Base-by-base conservation (phyloP, 2,888 invertebrate genomes). In the Tenthredo scrophulariae region DNA sequence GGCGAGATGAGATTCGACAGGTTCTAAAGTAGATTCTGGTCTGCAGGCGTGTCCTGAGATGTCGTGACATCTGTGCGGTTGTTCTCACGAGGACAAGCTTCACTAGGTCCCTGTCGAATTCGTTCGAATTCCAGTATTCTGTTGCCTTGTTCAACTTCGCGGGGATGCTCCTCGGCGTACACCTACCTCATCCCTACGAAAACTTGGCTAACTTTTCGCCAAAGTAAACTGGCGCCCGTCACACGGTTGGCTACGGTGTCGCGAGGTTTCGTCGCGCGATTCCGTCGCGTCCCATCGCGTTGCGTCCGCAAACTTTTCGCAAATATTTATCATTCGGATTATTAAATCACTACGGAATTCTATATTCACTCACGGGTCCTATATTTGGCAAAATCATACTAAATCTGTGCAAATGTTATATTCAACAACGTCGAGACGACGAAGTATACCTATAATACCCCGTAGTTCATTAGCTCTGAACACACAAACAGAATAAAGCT, bases 301-400 rank as follows among this genome's bases (percentile, higher is more conserved):
- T 13, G 18, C 62, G 80, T 18, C 9, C 37, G 80, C 62, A 58
- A 80, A 80, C 37, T 80, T 80, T 40, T 62, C 10, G 22, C 80
- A 80, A 80, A 80, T 80, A 80, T 80, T 80, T 80, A 33, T 80
- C 80, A 80, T 15, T 62, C 40, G 40, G 80, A 80, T 80, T 80
- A 80, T 80, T 13, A 62, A 54, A 54, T 77, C 29, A 33, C n/a
- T 26, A 7, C 29, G n/a, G 54, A 54, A 77, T 77, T 50, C 33
- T 54, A 54, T 29, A 67, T 67, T 67, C 67, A 33, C 67, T 67
- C 50, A 18, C 29, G 33, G 22, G 43, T 6, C 13, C 54, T 29
- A 77, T 9, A 33, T 54, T 54, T 54, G 50, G 18, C 33, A 29
- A 67, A 67, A 13, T 67, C 26, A 33, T 33, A 43, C 74, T 43